phyloP scores from a whole-genome alignment of 1,140 invertebrate genomes.

The Diabrotica virgifera region DNA sequence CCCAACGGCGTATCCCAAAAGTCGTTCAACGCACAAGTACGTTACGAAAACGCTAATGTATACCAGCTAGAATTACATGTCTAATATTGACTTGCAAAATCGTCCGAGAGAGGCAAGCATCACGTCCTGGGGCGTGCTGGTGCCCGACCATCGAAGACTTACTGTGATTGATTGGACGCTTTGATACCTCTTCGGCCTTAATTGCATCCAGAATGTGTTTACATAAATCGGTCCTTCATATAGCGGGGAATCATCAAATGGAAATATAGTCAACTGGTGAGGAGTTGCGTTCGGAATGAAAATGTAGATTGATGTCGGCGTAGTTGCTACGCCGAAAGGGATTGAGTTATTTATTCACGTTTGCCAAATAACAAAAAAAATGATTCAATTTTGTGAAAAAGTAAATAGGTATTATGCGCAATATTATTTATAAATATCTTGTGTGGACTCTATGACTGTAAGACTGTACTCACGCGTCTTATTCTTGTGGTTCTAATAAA shows the following conservation, averaged over 20 bases:
- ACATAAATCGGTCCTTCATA: conserved; percentile 39
- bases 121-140: conserved; percentile 45
- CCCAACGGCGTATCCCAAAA: not conserved
- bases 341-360: too few relatives aligned
- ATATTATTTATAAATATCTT: too few relatives aligned
- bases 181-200: conserved; percentile 43
- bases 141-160: conserved; percentile 43
- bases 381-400: too few relatives aligned
- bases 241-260: conserved; percentile 3
- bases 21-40: conserved; percentile 24
- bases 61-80: conserved; percentile 40
- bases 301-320: not conserved
- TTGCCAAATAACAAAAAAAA: too few relatives aligned
- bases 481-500: too few relatives aligned
- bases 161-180: conserved; percentile 45
- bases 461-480: too few relatives aligned
- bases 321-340: too few relatives aligned
- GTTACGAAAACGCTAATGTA: conserved; percentile 28
- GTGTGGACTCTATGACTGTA: too few relatives aligned
- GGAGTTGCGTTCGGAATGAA: not conserved
- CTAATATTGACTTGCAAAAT: conserved; percentile 48
- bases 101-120: conserved; percentile 34
- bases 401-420: too few relatives aligned
- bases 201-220: conserved; percentile 46
- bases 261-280: not conserved